Conservation (phyloP, 2,113 vertebrate species). For the Spermophilus dauricus region DNA sequence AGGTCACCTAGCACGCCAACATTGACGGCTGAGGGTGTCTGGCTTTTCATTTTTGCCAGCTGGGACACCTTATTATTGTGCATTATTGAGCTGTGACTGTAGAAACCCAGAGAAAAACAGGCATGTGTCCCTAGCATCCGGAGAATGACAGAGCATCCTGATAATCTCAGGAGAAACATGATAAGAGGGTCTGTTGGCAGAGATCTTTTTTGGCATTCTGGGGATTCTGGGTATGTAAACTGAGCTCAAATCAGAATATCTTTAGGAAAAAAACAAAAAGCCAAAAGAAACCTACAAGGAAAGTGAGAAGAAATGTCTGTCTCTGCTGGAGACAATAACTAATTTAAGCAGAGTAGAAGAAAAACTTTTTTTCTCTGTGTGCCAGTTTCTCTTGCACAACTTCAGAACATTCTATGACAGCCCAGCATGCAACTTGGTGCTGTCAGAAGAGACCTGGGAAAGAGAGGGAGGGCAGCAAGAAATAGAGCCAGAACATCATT, state of each 20-base stretch:
- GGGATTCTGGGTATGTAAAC: background rate
- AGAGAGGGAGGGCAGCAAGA: background rate
- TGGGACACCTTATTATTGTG: background rate
- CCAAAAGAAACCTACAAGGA: background rate
- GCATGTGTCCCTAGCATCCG: background rate
- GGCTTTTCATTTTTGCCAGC: background rate
- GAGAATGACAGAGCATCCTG: background rate
- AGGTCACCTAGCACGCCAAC: background rate
- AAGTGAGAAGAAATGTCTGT: background rate
- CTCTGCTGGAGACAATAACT: slow-evolving; percentile 12
- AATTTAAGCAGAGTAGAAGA: background rate
- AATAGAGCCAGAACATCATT: background rate
- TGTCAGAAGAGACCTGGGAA: slow-evolving; percentile 18
- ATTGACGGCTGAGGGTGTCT: background rate
- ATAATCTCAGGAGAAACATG: background rate
- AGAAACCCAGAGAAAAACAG: background rate
- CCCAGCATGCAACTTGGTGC: background rate
- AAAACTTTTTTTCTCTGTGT: background rate
- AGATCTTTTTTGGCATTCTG: background rate
- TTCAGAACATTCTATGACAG: slow-evolving; percentile 64
- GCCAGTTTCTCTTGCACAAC: background rate
- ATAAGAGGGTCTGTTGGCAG: background rate
- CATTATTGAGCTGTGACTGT: background rate
- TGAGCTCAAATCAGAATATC: slow-evolving; percentile 53
- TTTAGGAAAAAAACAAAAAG: background rate